Base-by-base conservation (phyloP, 2,888 invertebrate genomes). In the Drosophila pseudotalamancana region DNA sequence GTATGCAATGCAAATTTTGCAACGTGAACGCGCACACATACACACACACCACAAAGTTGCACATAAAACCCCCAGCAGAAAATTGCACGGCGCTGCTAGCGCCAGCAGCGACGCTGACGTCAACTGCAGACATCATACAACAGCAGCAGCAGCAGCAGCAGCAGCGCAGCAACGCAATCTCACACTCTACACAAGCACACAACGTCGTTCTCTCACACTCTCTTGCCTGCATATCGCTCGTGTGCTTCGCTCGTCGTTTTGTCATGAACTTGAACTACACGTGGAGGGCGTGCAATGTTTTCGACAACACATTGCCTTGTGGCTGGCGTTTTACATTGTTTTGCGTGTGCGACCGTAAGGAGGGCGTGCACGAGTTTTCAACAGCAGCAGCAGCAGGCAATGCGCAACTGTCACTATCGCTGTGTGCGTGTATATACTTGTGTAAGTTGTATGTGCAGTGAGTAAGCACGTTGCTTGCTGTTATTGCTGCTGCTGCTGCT, bases 181-280 rank as follows among this genome's bases (percentile, higher is more conserved):
- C 71, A 63, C 32, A 62, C 37, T 49, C 2, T 27, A 59, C 66
- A 61, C 32, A 56, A 49, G 54, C 39, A 34, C 49, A 49, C 16
- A 23, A 31, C 39, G 45, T 48, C 39, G 45, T 48, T 49, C 57
- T 48, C 66, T 63, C 75, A 53, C 25, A 63, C 83, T 64, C 54
- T 50, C 66, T 49, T 34, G 42, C 35, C 35, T 69, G 64, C 60
- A 62, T 60, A 51, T 63, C 51, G 49, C 39, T 65, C 70, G 66
- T 46, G 57, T 61, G 55, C 31, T 45, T 62, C 69, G 69, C 46
- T 87, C 64, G 66, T 87, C 66, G 66, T 66, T 79, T 78, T 85
- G 61, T 77, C 88, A 82, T 91, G 90, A 90, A 91, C 90, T 90
- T 91, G 91, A 90, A 90, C 90, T 90, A 89, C 91, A 91, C 91